A percentile compares a stretch with the other conserved stretches of the same genome.
Evolutionary conservation across 2,797 vertebrate species (phyloP).

Genomic region (Alca torda): DNA sequence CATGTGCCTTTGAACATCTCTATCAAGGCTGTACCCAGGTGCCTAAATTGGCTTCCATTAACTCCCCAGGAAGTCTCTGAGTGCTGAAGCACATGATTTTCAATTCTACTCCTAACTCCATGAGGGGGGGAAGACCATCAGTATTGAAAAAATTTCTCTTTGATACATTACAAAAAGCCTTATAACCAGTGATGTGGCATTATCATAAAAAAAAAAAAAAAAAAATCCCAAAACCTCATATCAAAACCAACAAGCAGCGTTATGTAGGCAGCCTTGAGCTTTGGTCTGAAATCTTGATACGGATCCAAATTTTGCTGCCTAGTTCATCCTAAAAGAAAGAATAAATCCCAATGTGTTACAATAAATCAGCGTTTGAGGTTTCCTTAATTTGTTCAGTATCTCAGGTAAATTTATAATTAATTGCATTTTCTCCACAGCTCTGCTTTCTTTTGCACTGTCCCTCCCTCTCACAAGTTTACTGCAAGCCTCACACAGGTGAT

Average conservation of each 20-base stretch:
- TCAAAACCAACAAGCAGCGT: not conserved
- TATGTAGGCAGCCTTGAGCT: not conserved
- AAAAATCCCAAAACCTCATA: not conserved
- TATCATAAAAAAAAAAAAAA: not conserved
- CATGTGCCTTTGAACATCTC: not conserved
- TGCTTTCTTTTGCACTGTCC: not conserved
- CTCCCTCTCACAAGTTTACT: not conserved
- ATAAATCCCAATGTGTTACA: not conserved
- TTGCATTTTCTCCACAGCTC: not conserved
- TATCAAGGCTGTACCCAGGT: not conserved
- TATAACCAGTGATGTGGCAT: not conserved
- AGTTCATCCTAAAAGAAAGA: not conserved
- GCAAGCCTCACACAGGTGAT: not conserved
- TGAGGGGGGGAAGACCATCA: not conserved
- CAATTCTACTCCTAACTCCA: not conserved
- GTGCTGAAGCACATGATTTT: not conserved
- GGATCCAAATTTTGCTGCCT: not conserved
- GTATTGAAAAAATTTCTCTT: not conserved
- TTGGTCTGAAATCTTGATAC: not conserved
- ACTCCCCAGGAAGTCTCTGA: not conserved
- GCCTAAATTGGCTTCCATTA: conserved; percentile 12
- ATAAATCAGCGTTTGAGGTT: not conserved
- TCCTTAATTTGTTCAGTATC: not conserved
- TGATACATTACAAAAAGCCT: not conserved
- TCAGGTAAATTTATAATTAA: not conserved